A percentile compares a stretch with the other conserved stretches of the same genome.
These are phyloP conservation scores for Mythimna impura DNA, from an alignment of 2,888 invertebrate species.

Conservation along the genomic window DNA sequence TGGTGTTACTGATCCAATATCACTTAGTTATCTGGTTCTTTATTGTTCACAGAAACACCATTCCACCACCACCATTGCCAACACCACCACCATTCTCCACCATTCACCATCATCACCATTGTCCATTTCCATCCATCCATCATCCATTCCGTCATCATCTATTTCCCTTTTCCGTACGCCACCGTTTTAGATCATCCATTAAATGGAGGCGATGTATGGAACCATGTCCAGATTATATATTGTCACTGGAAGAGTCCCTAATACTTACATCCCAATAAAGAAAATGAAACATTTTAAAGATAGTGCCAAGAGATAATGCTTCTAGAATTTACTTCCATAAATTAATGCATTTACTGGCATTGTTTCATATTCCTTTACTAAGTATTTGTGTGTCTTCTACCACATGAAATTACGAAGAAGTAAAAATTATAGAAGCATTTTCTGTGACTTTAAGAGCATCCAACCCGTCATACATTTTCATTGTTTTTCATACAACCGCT, in stretches of 20 bases:
- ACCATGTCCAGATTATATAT: not conserved
- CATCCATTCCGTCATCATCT: no score
- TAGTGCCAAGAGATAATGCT: slow-evolving; percentile 44
- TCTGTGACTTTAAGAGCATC: no score
- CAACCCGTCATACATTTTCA: no score
- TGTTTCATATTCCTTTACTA: slow-evolving; percentile 38
- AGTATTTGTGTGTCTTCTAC: not conserved
- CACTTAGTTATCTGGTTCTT: not conserved
- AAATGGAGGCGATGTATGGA: not conserved
- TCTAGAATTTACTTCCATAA: slow-evolving; percentile 40
- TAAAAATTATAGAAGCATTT: not conserved
- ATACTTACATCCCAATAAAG: slow-evolving; percentile 10
- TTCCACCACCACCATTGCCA: no score
- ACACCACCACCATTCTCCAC: no score
- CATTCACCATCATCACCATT: no score
- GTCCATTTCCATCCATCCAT: no score
- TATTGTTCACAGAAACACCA: no score
- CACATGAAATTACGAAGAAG: not conserved
- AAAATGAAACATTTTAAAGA: slow-evolving; percentile 19
- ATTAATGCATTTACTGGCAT: slow-evolving; percentile 47
- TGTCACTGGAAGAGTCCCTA: not conserved
- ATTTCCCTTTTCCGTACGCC: not conserved
- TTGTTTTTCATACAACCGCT: no score
- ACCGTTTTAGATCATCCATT: not conserved
- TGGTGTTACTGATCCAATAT: not conserved